phyloP scores from a whole-genome alignment of 2,888 invertebrate genomes.

The Synanthedon myopaeformis region DNA sequence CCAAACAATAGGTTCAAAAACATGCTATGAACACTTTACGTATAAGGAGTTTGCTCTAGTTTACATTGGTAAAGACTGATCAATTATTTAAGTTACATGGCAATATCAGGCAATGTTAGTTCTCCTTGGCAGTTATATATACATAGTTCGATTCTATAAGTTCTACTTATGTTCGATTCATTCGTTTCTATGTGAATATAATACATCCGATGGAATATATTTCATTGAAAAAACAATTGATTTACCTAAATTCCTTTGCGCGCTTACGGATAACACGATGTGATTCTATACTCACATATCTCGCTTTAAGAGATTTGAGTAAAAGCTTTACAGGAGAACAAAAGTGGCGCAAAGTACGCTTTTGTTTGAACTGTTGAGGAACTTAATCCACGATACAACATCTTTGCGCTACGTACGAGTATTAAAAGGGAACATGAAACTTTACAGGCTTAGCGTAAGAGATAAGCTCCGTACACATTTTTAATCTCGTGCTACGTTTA shows the following conservation, averaged over 20 bases:
- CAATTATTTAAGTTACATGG: no score
- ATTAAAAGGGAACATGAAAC: not conserved
- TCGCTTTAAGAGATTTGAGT: not conserved
- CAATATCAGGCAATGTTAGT: no score
- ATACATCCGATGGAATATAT: no score
- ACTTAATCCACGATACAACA: slow-evolving; percentile 13
- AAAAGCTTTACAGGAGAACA: slow-evolving; percentile 3
- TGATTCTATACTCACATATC: not conserved
- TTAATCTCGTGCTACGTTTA: not conserved
- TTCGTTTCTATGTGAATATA: no score
- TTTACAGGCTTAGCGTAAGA: not conserved
- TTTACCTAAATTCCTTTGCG: not conserved
- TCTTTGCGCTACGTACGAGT: slow-evolving; percentile 1
- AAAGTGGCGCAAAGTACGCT: slow-evolving; percentile 11
- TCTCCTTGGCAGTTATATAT: no score
- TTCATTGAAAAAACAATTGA: no score
- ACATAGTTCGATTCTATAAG: no score
- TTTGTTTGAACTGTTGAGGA: slow-evolving; percentile 11
- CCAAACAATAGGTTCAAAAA: no score
- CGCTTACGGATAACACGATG: not conserved
- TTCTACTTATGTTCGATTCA: no score
- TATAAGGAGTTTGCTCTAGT: no score
- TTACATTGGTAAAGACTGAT: no score
- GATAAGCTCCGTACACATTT: not conserved
- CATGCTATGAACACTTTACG: no score